phyloP scores from a whole-genome alignment of 1,140 invertebrate species.

The Agraylea sexmaculata region DNA sequence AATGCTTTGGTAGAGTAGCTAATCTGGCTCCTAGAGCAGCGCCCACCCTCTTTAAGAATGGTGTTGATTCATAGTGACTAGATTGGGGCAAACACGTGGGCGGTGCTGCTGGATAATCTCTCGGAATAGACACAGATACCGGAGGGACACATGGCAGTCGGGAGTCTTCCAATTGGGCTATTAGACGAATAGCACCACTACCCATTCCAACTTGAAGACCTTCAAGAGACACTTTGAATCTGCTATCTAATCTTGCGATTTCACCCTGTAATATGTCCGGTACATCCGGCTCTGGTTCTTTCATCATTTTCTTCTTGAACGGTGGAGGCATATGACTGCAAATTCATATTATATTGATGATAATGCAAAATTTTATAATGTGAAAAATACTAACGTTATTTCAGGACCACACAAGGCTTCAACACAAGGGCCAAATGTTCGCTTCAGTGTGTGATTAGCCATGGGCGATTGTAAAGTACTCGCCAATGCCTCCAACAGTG shows the following conservation, averaged over 20 bases:
- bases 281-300: conserved; percentile 56
- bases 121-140: conserved; percentile 67
- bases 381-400: no score
- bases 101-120: conserved; percentile 63
- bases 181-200: conserved; percentile 28
- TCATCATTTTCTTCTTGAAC: conserved; percentile 50
- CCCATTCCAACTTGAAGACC: no score
- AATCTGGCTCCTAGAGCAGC: conserved; percentile 61
- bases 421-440: conserved; percentile 80
- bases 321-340: conserved; percentile 52
- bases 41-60: conserved; percentile 65
- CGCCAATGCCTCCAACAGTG: conserved; percentile 70
- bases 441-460: conserved; percentile 77
- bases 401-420: conserved; percentile 77
- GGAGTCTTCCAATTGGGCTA: conserved; percentile 74
- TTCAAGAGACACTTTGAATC: conserved; percentile 70
- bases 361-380: no score
- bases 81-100: conserved; percentile 53
- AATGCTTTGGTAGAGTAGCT: conserved; percentile 54
- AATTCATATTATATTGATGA: no score
- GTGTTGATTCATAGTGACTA: conserved; percentile 53
- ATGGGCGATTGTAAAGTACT: conserved; percentile 68
- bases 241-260: conserved; percentile 75
- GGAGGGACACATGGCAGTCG: conserved; percentile 83
- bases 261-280: conserved; percentile 83